These are phyloP conservation scores for Lepidochitona cinerea DNA, from an alignment of 2,888 invertebrate genomes.

Conservation along the genomic window DNA sequence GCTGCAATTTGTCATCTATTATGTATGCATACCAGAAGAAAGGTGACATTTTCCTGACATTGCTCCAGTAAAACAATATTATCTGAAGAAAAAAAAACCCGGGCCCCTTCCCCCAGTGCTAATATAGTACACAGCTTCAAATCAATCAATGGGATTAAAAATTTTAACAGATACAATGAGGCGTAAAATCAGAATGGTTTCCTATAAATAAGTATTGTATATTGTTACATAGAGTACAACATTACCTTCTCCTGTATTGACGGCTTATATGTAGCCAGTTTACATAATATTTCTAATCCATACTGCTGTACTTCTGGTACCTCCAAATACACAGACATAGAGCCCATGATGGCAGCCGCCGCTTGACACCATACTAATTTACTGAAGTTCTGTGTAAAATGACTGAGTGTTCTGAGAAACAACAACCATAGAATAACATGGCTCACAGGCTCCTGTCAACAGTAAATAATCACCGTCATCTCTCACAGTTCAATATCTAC, in stretches of 20 bases:
- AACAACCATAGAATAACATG: constrained; percentile 50
- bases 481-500: background rate
- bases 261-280: constrained; percentile 51
- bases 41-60: too few species aligned
- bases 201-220: too few species aligned
- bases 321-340: constrained; percentile 54
- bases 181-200: too few species aligned
- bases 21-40: too few species aligned
- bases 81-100: too few species aligned
- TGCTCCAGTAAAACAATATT: too few species aligned
- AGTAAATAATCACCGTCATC: background rate
- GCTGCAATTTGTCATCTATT: too few species aligned
- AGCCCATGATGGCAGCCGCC: constrained; percentile 54
- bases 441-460: constrained; percentile 48
- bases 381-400: constrained; percentile 49
- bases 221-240: too few species aligned
- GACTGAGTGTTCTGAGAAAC: constrained; percentile 55
- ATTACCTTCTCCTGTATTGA: constrained; percentile 46
- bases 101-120: too few species aligned
- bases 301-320: constrained; percentile 50
- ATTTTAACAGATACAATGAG: too few species aligned
- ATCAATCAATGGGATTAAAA: too few species aligned
- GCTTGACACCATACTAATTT: constrained; percentile 47
- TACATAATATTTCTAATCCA: constrained; percentile 55
- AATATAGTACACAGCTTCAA: too few species aligned